Evolutionary conservation across 1,140 invertebrate genomes (phyloP), one percentile per base, ranked within the genome.

Genomic region (Sinonovacula constricta): DNA sequence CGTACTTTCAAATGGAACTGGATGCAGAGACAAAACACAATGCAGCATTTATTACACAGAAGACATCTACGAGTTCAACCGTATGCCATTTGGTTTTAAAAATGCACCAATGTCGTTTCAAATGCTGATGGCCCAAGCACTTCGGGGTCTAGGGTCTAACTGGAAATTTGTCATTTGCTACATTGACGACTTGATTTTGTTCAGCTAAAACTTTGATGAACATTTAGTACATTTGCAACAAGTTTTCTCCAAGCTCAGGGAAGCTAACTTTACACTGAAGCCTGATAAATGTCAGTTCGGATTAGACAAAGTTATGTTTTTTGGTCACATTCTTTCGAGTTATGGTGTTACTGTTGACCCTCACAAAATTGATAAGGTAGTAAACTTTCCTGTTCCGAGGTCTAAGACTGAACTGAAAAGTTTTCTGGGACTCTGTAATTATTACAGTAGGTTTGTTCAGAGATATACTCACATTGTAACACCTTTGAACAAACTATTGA

Each of bases 381-480:
- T 24, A 22, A 70, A 79, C 22, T 86, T 83, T 72, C 81, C 85
- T 57, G 39, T 30, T 12, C 82, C 83, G 31, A 88, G 72, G 65
- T 89, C 79, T 72, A 57, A 86, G 18, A 87, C 88, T 31, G 87
- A 92, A 66, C 57, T 93, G 0, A 80, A 90, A 63, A 54, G 86
- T 26, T 93, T 93, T 78, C 34, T 93, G 1, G 92, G 93, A 1
- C 62, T 93, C 18, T 74, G 88, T 51, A 89, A 89, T 67, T 92
- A 90, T 78, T 88, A 90, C 69, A 63, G 87, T 5, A 80, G 45
- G 22, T 85, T 91, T 80, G 86, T 92, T n/a, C 86, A 80, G 62
- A 83, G 86, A 51, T 89, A 81, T 75, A 69, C 88, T 14, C 56
- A 88, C 71, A 69, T 87, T 14, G 87, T 88, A 18, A 75, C 78